phyloP scores from a whole-genome alignment of 2,888 invertebrate species.

The Plusia festucae region DNA sequence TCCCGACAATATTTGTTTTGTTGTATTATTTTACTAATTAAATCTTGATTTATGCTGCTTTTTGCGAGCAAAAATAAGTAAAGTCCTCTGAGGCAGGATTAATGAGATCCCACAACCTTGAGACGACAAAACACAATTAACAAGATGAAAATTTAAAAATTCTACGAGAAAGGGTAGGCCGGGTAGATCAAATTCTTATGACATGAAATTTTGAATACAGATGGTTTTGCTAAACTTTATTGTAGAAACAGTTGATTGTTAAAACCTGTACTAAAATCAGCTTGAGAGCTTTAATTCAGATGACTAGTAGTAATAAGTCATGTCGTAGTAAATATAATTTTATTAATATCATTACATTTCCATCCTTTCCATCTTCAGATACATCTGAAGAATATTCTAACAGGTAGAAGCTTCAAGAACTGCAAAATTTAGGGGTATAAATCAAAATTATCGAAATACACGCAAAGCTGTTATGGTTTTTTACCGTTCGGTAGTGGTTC shows the following conservation, averaged over 20 bases:
- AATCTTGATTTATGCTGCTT: constrained; percentile 3
- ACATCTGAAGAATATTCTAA: constrained; percentile 27
- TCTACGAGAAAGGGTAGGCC: neutral
- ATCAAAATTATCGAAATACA: too few relatives aligned
- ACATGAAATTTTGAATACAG: neutral
- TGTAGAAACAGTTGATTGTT: too few relatives aligned
- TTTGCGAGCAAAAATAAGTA: constrained; percentile 3
- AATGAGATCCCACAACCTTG: constrained; percentile 4
- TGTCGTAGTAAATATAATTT: neutral
- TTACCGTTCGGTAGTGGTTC: too few relatives aligned
- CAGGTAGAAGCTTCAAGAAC: constrained; percentile 55
- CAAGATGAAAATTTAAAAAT: constrained; percentile 4
- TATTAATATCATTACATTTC: too few relatives aligned
- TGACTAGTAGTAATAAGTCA: too few relatives aligned
- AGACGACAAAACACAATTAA: constrained; percentile 5
- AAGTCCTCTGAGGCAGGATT: neutral
- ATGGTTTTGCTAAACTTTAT: neutral
- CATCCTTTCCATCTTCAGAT: too few relatives aligned
- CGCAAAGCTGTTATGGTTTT: too few relatives aligned
- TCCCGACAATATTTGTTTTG: neutral
- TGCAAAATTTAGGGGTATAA: constrained; percentile 55
- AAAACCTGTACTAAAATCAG: too few relatives aligned
- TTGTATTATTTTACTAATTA: constrained; percentile 3
- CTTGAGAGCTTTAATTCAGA: too few relatives aligned
- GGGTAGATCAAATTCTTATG: neutral